Base-by-base conservation (phyloP, 2,888 invertebrate genomes). In the Polymixis lichenea region DNA sequence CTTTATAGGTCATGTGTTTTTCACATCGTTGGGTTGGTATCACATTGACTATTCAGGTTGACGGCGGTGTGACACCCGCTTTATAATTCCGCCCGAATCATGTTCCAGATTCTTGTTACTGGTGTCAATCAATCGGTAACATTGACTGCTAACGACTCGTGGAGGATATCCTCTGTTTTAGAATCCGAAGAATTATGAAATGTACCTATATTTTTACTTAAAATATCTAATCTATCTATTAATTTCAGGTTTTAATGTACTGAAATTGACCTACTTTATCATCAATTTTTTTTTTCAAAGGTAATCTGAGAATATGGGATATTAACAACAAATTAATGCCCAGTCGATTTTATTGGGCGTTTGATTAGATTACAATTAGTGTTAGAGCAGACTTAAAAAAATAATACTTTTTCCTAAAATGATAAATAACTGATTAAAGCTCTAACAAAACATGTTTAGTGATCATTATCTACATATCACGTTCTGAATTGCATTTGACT, bases 71-170 rank as follows among this genome's bases (percentile, higher is more conserved):
- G 71, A 72, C 77, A 65, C 49, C 17, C 51, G 75, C 58, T 73
- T 72, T 65, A 86, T 68, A 72, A 72, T 72, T 67, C 86, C 86
- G 38, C 83, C 84, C 71, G 32, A 75, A 77, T 77, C 86, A 75
- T 85, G 84, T 86, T 77, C 67, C 28, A 60, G 58, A 79, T 71
- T 72, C 53, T 69, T 49, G 64, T 71, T 66, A 66, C 56, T 66
- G 38, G 43, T 79, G 72, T 82, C 83, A 79, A 70, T 79, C 72
- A 75, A 78, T 58, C 67, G n/a, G 38, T 53, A 15, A 81, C 32
- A 64, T 56, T 13, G 43, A 53, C 60, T 61, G n/a, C 15, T 61
- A 60, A 51, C 60, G 28, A 19, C 71, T n/a, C 46, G 8, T n/a
- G 28, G 25, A 13, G 17, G 19, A 53, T 25, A 38, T 49, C n/a